These are phyloP conservation scores for Muricea muricata DNA, from an alignment of 92 coral and sea anemone genomes.

Conservation along the genomic window DNA sequence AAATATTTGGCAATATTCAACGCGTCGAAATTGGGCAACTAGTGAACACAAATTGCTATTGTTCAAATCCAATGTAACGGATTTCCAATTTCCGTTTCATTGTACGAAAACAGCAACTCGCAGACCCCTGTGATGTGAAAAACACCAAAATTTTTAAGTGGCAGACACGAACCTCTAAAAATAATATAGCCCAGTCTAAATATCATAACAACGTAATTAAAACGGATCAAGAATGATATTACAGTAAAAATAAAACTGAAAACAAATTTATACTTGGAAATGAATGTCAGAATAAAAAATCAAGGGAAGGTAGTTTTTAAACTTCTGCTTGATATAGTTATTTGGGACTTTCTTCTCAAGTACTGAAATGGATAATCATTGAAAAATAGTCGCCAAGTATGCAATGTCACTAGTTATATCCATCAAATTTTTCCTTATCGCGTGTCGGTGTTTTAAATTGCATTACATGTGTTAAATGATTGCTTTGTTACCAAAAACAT, in stretches of 20 bases:
- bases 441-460: background rate
- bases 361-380: no score
- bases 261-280: no score
- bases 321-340: no score
- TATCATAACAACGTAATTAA: background rate
- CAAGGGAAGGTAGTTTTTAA: no score
- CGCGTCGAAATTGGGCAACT: conserved; percentile 5
- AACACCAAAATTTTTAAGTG: background rate
- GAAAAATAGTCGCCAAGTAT: no score
- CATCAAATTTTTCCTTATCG: background rate
- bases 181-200: background rate
- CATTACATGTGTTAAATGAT: background rate
- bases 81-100: conserved; percentile 31
- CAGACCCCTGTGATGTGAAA: background rate
- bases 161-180: background rate
- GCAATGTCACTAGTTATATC: no score
- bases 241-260: no score
- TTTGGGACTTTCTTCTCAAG: no score
- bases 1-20: background rate
- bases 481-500: background rate
- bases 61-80: background rate
- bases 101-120: background rate
- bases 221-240: background rate
- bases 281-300: background rate
- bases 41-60: background rate